Conservation (phyloP, 1,140 invertebrate species). For the Anagrus nilaparvatae region DNA sequence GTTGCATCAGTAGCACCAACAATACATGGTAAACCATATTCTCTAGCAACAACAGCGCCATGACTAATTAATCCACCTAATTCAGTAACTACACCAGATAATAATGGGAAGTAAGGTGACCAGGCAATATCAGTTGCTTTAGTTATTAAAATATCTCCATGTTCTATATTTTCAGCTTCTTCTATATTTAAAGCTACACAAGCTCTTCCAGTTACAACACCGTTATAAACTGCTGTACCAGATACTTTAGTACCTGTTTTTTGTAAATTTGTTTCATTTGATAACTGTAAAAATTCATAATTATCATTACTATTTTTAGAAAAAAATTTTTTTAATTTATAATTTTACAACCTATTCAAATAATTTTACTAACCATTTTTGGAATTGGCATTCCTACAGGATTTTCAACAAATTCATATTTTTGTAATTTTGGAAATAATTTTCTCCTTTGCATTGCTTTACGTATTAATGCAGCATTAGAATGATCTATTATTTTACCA, state of each 20-base stretch:
- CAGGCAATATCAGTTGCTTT: conserved; percentile 74
- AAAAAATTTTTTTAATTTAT: not conserved
- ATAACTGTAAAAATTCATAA: not conserved
- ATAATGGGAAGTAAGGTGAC: conserved; percentile 77
- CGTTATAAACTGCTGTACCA: conserved; percentile 63
- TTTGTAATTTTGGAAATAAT: conserved; percentile 35
- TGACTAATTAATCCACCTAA: conserved; percentile 78
- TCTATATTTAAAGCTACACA: conserved; percentile 53
- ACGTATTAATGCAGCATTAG: conserved; percentile 47
- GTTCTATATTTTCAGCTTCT: conserved; percentile 36
- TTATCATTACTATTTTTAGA: not conserved
- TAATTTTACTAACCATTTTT: not conserved
- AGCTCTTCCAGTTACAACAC: conserved; percentile 53
- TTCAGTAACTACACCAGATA: conserved; percentile 73
- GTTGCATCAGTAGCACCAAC: conserved; percentile 64
- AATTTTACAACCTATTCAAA: not conserved
- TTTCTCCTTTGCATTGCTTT: conserved; percentile 31
- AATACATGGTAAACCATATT: conserved; percentile 76
- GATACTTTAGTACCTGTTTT: not conserved
- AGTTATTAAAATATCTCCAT: conserved; percentile 71
- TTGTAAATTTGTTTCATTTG: not conserved
- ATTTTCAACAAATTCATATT: conserved; percentile 4
- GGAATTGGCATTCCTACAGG: conserved; percentile 7
- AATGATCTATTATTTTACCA: conserved; percentile 42
- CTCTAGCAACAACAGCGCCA: conserved; percentile 78